Evolutionary conservation across 2,797 vertebrate species (phyloP), one percentile per base, ranked within the genome.

Genomic region (Tauraco hartlaubi): DNA sequence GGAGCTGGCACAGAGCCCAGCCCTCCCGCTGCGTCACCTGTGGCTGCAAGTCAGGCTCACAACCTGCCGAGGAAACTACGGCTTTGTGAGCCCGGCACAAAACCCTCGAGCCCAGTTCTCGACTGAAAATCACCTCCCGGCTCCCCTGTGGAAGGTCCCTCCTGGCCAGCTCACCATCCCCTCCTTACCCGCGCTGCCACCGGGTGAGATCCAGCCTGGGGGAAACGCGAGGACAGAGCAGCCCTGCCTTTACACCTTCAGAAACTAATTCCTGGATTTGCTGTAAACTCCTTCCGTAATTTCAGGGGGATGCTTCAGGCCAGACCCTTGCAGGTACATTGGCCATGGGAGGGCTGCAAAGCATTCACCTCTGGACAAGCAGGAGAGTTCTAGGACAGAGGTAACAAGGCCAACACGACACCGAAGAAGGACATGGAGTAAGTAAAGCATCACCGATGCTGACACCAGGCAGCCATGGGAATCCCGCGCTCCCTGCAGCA

Each of bases 31-130:
- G 2, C 5, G 0, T 92, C 93, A 85, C 94, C 93, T 72, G 92
- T 1, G 20, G 91, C 84, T 75, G 49, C 9, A 0, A 87, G 63
- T n/a, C 67, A 61, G 81, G 59, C 79, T 74, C 8, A 0, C 58
- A 84, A 55, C 49, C 87, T 83, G 82, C 46, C 4, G 0, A 88
- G 71, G 89, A 64, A 90, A 79, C 64, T 2, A 0, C 2, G 0
- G 52, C 69, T 71, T 29, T 0, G 0, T 5, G 19, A 90, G 59
- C 0, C 0, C 2, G 0, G 11, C 74, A 59, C 39, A 18, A 77
- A 71, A 12, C 55, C 31, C 68, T 46, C 35, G 18, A 5, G 59
- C 73, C n/a, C 63, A n/a, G 59, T 1, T 79, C 83, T 26, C 4
- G 0, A 12, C 3, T 37, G 12, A n/a, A 41, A 41, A 41, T 55